Conservation (phyloP, 2,888 invertebrate species). For the Ophion slaviceki region DNA sequence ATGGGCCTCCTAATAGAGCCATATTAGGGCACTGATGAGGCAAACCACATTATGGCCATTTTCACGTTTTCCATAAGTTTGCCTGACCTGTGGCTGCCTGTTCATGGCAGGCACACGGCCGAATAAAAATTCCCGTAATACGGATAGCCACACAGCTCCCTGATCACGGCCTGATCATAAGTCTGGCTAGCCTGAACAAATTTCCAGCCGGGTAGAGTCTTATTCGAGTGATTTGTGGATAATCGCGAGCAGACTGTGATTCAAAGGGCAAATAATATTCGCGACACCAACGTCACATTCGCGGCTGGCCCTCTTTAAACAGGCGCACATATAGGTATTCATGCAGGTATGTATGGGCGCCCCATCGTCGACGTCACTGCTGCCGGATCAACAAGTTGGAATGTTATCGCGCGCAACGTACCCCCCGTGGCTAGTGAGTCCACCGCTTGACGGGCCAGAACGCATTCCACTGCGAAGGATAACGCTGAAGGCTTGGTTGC, state of each 20-base stretch:
- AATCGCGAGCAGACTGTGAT: constrained; percentile 44
- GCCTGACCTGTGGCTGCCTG: too few relatives aligned
- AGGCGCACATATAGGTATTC: neutral
- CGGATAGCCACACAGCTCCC: too few relatives aligned
- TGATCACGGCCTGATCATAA: too few relatives aligned
- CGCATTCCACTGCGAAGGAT: constrained; percentile 63
- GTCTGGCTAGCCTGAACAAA: too few relatives aligned
- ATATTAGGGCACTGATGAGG: too few relatives aligned
- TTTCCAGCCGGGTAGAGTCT: neutral
- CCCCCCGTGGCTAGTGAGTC: constrained; percentile 57
- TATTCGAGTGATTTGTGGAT: constrained; percentile 57
- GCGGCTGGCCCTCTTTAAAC: constrained; percentile 19
- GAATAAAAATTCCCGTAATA: too few relatives aligned
- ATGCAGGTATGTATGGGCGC: constrained; percentile 8
- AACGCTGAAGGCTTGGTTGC: constrained; percentile 59
- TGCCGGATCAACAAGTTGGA: constrained; percentile 70
- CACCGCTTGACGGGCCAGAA: constrained; percentile 53
- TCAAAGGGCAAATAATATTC: constrained; percentile 58
- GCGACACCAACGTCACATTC: constrained; percentile 55
- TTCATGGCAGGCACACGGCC: too few relatives aligned
- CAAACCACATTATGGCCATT: too few relatives aligned
- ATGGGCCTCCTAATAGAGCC: too few relatives aligned
- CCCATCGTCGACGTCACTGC: constrained; percentile 23
- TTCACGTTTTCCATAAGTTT: too few relatives aligned
- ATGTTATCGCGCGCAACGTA: constrained; percentile 65